These are phyloP conservation scores for Brachionichthys hirsutus DNA, from an alignment of 2,113 vertebrate species.

Conservation along the genomic window DNA sequence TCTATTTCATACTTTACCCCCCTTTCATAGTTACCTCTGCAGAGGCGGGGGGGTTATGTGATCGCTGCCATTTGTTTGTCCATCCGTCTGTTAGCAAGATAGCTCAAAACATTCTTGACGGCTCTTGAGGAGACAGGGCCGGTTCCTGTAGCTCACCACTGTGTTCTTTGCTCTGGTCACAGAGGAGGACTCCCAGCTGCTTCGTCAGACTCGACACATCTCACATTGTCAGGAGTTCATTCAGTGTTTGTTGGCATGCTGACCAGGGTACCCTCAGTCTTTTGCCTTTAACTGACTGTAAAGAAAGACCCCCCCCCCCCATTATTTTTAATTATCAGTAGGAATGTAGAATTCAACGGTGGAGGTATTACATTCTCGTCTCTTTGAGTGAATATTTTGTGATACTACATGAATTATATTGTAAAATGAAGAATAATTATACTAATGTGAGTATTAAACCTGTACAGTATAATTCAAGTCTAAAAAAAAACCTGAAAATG, in stretches of 20 bases:
- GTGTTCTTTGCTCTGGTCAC: conserved; percentile 35
- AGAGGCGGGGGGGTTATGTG: too few species aligned
- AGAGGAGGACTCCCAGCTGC: conserved; percentile 7
- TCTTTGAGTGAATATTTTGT: conserved; percentile 74
- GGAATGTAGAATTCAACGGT: conserved; percentile 69
- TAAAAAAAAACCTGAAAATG: conserved; percentile 32
- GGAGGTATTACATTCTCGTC: conserved; percentile 52
- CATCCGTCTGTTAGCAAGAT: too few species aligned
- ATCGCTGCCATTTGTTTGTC: too few species aligned
- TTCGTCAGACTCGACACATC: conserved; percentile 29
- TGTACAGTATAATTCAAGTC: conserved; percentile 52
- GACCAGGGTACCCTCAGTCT: conserved; percentile 46
- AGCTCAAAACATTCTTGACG: too few species aligned
- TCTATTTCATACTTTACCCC: too few species aligned
- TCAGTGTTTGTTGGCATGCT: conserved; percentile 42
- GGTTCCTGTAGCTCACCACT: conserved; percentile 58
- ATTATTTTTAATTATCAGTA: conserved; percentile 65
- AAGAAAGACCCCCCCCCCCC: conserved; percentile 51
- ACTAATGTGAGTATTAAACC: conserved; percentile 53
- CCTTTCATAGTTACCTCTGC: too few species aligned
- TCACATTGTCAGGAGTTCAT: conserved; percentile 14
- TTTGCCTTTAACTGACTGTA: conserved; percentile 66
- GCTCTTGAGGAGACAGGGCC: conserved; percentile 60
- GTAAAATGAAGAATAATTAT: conserved; percentile 60
- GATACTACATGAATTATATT: conserved; percentile 67